These are phyloP conservation scores for Folsomia manolachei DNA, from an alignment of 2,888 invertebrate genomes.

Conservation along the genomic window DNA sequence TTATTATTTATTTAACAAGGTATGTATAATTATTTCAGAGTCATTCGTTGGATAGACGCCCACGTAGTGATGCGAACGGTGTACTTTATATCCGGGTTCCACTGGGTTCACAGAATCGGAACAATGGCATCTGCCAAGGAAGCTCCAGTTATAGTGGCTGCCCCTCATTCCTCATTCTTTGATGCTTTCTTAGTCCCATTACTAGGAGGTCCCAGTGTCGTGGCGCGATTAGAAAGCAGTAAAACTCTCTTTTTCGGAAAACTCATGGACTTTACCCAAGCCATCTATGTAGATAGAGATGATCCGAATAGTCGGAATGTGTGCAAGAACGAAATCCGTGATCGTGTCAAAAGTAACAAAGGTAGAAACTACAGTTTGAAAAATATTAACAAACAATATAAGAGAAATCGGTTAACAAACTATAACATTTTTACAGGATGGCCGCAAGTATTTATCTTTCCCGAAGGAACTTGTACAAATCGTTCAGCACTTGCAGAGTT, in stretches of 20 bases:
- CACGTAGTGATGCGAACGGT: conserved; percentile 59
- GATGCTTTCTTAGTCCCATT: conserved; percentile 57
- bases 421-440: conserved; percentile 60
- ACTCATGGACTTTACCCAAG: conserved; percentile 88
- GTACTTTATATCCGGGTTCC: conserved; percentile 78
- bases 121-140: conserved; percentile 69
- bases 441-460: conserved; percentile 93
- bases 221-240: conserved; percentile 82
- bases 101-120: conserved; percentile 73
- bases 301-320: conserved; percentile 87
- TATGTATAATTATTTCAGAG: too few relatives aligned
- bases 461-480: conserved; percentile 96
- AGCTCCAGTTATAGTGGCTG: conserved; percentile 71
- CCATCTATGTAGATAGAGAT: conserved; percentile 89
- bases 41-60: conserved; percentile 35
- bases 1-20: neutral
- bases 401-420: neutral
- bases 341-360: conserved; percentile 74
- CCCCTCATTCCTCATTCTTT: conserved; percentile 88
- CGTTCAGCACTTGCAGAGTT: conserved; percentile 69
- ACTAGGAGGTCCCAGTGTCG: conserved; percentile 71
- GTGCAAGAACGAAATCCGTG: conserved; percentile 62
- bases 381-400: neutral
- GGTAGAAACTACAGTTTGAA: too few relatives aligned
- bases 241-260: conserved; percentile 84